Percentiles rank a stretch among this genome's conserved stretches.
Evolutionary conservation across 2,797 vertebrate genomes (phyloP).

Genomic region (Periophthalmus magnuspinnatus): DNA sequence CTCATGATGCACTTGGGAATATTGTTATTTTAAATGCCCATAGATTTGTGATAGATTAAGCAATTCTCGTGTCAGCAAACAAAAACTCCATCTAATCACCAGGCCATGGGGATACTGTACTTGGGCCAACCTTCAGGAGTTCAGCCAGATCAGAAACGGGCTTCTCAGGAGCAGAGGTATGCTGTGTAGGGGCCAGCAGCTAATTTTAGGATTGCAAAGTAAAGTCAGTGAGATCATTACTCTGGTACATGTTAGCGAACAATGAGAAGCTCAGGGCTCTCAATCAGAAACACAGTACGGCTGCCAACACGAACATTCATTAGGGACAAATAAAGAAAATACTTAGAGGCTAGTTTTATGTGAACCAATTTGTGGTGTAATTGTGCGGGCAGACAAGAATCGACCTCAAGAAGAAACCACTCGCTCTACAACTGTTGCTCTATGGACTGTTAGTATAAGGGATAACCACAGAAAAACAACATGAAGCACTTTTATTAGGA

Average conservation of each 20-base stretch:
- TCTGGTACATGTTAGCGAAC: constrained; percentile 71
- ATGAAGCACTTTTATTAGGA: constrained; percentile 53
- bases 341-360: constrained; percentile 73
- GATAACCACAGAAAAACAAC: constrained; percentile 58
- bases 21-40: not conserved
- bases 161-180: constrained; percentile 62
- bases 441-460: constrained; percentile 42
- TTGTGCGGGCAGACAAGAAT: constrained; percentile 64
- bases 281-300: constrained; percentile 54
- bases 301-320: constrained; percentile 76
- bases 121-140: constrained; percentile 50
- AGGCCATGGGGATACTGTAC: constrained; percentile 22
- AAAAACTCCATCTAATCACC: constrained; percentile 52
- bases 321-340: constrained; percentile 77
- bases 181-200: constrained; percentile 57
- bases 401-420: constrained; percentile 55
- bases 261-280: constrained; percentile 68
- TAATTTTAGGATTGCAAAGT: constrained; percentile 71
- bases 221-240: constrained; percentile 73
- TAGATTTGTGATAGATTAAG: not conserved
- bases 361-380: constrained; percentile 74
- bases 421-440: constrained; percentile 58
- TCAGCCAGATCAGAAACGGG: constrained; percentile 54
- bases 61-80: constrained; percentile 36
- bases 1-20: not conserved